A percentile compares a stretch with the other conserved stretches of the same genome.
phyloP scores from a whole-genome alignment of 2,113 vertebrate species.

The Callionymus lyra region DNA sequence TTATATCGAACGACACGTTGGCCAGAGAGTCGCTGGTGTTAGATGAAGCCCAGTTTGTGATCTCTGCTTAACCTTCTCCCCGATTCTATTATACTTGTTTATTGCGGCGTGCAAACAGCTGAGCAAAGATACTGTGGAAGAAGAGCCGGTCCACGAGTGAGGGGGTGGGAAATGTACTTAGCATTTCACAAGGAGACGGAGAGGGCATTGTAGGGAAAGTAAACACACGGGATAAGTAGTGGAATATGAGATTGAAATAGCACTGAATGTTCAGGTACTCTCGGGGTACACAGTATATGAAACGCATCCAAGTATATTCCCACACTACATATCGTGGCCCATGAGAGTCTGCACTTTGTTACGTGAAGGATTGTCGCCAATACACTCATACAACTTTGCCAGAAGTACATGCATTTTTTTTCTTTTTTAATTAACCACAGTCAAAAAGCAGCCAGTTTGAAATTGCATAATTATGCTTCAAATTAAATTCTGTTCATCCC shows the following conservation, averaged over 20 bases:
- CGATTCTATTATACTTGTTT: conserved; percentile 64
- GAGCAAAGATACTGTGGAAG: conserved; percentile 44
- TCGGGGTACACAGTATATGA: too few relatives aligned
- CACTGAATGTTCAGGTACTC: too few relatives aligned
- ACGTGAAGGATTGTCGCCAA: too few relatives aligned
- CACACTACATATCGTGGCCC: too few relatives aligned
- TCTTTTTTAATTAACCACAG: too few relatives aligned
- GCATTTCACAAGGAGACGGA: conserved; percentile 7
- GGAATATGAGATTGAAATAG: conserved; percentile 18
- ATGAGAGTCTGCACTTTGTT: too few relatives aligned
- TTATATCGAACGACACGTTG: conserved; percentile 52
- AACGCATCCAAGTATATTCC: too few relatives aligned
- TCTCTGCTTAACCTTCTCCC: conserved; percentile 45
- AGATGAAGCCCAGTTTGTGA: conserved; percentile 41
- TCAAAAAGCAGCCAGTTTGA: too few relatives aligned
- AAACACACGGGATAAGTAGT: conserved; percentile 20
- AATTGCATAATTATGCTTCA: too few relatives aligned
- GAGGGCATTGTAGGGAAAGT: conserved; percentile 35
- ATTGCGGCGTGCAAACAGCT: conserved; percentile 57
- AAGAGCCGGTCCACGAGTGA: conserved; percentile 13
- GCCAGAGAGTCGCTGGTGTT: conserved; percentile 40
- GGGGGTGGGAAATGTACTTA: conserved; percentile 27
- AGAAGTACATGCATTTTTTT: too few relatives aligned
- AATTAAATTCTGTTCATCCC: too few relatives aligned
- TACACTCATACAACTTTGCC: too few relatives aligned